Evolutionary conservation across 2,888 invertebrate species (phyloP).

Genomic region (Temnothorax unifasciatus): DNA sequence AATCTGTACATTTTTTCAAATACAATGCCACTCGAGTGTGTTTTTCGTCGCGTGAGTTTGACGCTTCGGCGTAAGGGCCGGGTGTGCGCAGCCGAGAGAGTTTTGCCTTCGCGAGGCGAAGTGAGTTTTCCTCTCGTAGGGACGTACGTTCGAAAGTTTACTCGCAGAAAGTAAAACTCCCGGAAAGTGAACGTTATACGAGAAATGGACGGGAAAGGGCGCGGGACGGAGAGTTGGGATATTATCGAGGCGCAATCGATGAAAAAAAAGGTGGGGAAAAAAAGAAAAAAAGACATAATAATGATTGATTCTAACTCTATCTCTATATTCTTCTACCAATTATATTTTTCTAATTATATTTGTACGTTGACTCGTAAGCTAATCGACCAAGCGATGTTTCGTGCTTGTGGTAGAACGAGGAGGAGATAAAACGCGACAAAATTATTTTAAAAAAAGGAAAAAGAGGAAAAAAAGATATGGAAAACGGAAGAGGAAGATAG

Average conservation of each 20-base stretch:
- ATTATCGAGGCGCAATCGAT: constrained; percentile 76
- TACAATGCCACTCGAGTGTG: constrained; percentile 39
- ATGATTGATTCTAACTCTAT: constrained; percentile 85
- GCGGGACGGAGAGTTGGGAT: constrained; percentile 52
- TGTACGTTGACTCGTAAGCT: constrained; percentile 86
- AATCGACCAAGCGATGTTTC: constrained; percentile 80
- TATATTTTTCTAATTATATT: constrained; percentile 86
- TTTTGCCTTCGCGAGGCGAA: constrained; percentile 30
- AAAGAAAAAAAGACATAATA: constrained; percentile 48
- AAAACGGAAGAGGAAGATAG: not conserved
- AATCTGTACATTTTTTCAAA: constrained; percentile 61
- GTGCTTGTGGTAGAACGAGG: constrained; percentile 74
- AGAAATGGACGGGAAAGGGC: constrained; percentile 48
- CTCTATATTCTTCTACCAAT: constrained; percentile 86
- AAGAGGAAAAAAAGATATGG: not conserved
- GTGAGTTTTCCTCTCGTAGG: not conserved
- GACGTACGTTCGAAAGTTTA: constrained; percentile 5
- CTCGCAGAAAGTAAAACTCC: constrained; percentile 22
- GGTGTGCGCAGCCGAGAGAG: not conserved
- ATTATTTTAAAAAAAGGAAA: constrained; percentile 36
- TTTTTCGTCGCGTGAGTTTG: constrained; percentile 75
- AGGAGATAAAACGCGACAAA: constrained; percentile 54
- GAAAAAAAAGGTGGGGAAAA: constrained; percentile 54
- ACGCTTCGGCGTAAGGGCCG: constrained; percentile 46
- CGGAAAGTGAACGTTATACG: constrained; percentile 57